Evolutionary conservation across 2,888 invertebrate species (phyloP).

Genomic region (Altica lythri): DNA sequence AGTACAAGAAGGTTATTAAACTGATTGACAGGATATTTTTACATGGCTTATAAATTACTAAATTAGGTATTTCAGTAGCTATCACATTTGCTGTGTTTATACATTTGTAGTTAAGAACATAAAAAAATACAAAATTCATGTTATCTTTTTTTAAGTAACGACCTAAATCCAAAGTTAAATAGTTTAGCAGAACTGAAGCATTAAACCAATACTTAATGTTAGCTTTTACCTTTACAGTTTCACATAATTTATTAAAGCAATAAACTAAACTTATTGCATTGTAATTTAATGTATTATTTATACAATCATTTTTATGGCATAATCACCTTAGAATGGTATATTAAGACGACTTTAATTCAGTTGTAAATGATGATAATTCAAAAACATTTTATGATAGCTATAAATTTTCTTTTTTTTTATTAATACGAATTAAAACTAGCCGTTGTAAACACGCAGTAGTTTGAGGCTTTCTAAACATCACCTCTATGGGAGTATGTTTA

Average conservation of each 20-base stretch:
- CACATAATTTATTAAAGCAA: slow-evolving; percentile 30
- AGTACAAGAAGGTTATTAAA: no score
- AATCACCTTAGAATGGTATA: slow-evolving; percentile 32
- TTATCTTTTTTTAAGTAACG: no score
- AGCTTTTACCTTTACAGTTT: slow-evolving; percentile 5
- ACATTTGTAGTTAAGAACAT: no score
- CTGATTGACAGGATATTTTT: no score
- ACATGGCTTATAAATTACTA: no score
- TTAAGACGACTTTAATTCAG: slow-evolving; percentile 37
- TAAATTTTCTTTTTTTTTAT: slow-evolving; percentile 38
- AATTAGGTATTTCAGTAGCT: no score
- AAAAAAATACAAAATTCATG: no score
- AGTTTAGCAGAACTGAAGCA: not conserved
- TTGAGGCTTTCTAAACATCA: slow-evolving; percentile 12
- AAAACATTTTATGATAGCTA: slow-evolving; percentile 31
- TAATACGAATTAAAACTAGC: slow-evolving; percentile 19
- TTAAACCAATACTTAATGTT: slow-evolving; percentile 11
- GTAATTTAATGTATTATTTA: slow-evolving; percentile 32
- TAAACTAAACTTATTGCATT: slow-evolving; percentile 32
- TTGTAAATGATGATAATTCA: slow-evolving; percentile 39
- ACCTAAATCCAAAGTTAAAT: not conserved
- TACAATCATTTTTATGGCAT: slow-evolving; percentile 35
- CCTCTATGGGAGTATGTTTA: not conserved
- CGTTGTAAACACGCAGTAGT: slow-evolving; percentile 18
- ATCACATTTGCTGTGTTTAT: no score